Conservation (phyloP, 2,888 invertebrate species). For the Coelopa pilipes region DNA sequence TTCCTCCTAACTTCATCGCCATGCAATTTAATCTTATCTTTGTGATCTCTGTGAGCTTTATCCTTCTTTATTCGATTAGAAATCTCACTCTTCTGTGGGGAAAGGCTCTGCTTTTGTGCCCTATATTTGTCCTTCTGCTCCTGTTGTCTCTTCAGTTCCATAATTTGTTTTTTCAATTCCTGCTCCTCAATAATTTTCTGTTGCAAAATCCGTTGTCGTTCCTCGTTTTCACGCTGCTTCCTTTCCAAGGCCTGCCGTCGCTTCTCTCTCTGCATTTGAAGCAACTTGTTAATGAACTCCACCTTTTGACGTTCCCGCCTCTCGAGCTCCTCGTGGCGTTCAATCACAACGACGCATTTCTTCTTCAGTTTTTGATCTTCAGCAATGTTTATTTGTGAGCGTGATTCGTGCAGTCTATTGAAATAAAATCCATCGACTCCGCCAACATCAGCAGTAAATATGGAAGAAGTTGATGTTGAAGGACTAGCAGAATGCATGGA, state of each 20-base stretch:
- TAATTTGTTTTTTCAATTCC: constrained; percentile 33
- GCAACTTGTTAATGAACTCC: constrained; percentile 32
- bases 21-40: neutral
- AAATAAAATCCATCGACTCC: neutral
- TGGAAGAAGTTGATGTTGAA: neutral
- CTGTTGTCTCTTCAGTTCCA: constrained; percentile 34
- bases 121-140: constrained; percentile 10
- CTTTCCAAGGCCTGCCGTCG: constrained; percentile 32
- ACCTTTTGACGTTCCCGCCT: constrained; percentile 6
- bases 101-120: neutral
- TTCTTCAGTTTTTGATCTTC: constrained; percentile 34
- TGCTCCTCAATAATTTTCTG: constrained; percentile 30
- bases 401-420: neutral
- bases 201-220: constrained; percentile 19
- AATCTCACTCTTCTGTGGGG: neutral
- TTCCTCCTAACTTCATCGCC: neutral
- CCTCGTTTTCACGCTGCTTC: constrained; percentile 14
- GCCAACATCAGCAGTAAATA: neutral
- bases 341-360: constrained; percentile 36
- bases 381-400: neutral
- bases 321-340: constrained; percentile 28
- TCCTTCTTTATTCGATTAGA: neutral
- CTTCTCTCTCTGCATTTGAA: constrained; percentile 37
- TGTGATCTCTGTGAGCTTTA: neutral
- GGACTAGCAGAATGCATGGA: neutral